These are phyloP conservation scores for Agrotis segetum DNA, from an alignment of 2,888 invertebrate genomes.

Conservation along the genomic window DNA sequence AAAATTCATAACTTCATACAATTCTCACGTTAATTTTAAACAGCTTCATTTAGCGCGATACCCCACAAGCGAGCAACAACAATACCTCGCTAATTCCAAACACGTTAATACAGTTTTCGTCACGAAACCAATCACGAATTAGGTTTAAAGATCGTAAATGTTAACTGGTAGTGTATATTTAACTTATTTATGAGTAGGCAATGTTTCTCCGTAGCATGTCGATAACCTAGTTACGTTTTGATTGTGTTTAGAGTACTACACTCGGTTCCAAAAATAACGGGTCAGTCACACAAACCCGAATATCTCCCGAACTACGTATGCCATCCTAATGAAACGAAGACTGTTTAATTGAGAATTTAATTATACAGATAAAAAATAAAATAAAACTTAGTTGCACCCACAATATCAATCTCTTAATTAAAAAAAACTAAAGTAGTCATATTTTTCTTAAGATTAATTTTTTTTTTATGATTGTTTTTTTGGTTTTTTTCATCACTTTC, in stretches of 20 bases:
- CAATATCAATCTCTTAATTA: no score
- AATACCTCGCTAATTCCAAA: conserved; percentile 20
- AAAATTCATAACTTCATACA: background rate
- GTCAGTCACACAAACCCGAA: no score
- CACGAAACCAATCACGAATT: conserved; percentile 58
- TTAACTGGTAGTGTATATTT: conserved; percentile 56
- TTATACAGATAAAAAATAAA: no score
- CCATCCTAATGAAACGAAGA: no score
- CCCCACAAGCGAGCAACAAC: background rate
- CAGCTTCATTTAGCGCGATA: background rate
- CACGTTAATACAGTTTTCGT: conserved; percentile 29
- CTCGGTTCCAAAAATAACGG: no score
- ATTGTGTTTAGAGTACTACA: conserved; percentile 49
- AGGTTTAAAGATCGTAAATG: conserved; percentile 57
- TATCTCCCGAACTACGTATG: no score
- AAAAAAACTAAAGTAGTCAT: no score
- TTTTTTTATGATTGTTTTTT: no score
- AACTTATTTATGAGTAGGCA: conserved; percentile 46
- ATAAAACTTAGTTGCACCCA: no score
- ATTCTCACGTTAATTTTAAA: conserved; percentile 1
- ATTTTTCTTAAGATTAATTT: no score
- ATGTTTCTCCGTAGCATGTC: conserved; percentile 29
- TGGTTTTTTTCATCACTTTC: no score
- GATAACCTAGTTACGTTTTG: conserved; percentile 54
- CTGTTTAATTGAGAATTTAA: no score